A percentile compares a stretch with the other conserved stretches of the same genome.
Evolutionary conservation across 2,113 vertebrate genomes (phyloP).

Genomic region (Engystomops pustulosus): DNA sequence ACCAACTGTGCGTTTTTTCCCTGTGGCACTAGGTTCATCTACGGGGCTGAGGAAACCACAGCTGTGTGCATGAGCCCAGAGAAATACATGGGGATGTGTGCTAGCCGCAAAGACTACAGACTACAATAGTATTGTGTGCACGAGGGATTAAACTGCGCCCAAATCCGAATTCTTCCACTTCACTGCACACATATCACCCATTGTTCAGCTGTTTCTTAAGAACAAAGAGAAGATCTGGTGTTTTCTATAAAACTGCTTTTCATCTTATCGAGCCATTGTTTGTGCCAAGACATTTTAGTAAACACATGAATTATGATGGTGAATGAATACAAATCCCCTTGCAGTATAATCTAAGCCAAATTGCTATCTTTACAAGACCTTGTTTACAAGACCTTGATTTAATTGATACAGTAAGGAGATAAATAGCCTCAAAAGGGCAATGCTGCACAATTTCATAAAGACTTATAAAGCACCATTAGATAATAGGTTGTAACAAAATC

Average conservation of each 20-base stretch:
- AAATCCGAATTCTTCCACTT: too few species aligned
- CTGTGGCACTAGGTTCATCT: too few species aligned
- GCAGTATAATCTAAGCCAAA: conserved; percentile 34
- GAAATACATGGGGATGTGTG: too few species aligned
- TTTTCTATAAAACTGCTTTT: background rate
- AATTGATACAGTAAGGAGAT: conserved; percentile 54
- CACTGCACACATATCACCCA: too few species aligned
- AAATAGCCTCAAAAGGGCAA: conserved; percentile 49
- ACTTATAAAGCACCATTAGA: conserved; percentile 32
- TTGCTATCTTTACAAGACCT: conserved; percentile 52
- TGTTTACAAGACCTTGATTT: conserved; percentile 57
- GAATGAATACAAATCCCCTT: conserved; percentile 27
- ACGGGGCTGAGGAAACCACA: too few species aligned
- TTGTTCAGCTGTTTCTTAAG: too few species aligned
- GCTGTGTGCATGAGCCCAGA: too few species aligned
- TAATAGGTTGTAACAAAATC: conserved; percentile 22
- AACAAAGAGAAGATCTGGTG: too few species aligned
- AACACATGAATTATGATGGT: conserved; percentile 29
- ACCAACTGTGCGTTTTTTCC: too few species aligned
- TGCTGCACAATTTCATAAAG: conserved; percentile 32
- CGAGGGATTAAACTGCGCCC: too few species aligned
- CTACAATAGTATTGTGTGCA: too few species aligned
- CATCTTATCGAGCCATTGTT: background rate
- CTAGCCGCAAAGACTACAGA: too few species aligned
- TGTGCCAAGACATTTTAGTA: conserved; percentile 30